A percentile compares a stretch with the other conserved stretches of the same genome.
Evolutionary conservation across 2,113 vertebrate genomes (phyloP).

Genomic region (Atrichornis clamosus): DNA sequence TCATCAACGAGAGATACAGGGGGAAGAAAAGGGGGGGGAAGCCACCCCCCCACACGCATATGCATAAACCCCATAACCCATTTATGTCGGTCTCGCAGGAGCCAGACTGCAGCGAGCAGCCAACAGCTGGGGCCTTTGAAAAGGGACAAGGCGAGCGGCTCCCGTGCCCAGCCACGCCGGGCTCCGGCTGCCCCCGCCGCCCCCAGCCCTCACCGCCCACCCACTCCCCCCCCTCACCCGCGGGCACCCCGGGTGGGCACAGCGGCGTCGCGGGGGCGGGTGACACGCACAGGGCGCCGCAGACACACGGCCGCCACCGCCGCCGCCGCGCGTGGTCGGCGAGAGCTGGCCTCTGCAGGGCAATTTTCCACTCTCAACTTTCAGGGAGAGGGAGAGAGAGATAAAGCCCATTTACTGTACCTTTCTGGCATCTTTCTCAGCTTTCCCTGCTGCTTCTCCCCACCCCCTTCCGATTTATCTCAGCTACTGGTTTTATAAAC

Average conservation of each 20-base stretch:
- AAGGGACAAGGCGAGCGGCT: constrained; percentile 38
- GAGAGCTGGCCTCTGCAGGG: constrained; percentile 58
- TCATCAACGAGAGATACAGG: not conserved
- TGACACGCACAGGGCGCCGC: constrained; percentile 12
- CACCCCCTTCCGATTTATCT: constrained; percentile 63
- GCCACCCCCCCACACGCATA: not conserved
- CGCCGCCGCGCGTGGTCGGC: constrained; percentile 39
- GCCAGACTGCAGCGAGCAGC: constrained; percentile 52
- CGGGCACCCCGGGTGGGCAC: not conserved
- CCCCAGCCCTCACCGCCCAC: not conserved
- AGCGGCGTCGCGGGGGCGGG: not conserved
- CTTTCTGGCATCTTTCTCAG: constrained; percentile 71
- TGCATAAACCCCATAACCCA: constrained; percentile 56
- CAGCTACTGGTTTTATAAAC: constrained; percentile 56
- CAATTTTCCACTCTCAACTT: constrained; percentile 67
- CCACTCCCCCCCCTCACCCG: not conserved
- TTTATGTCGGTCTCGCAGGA: constrained; percentile 68
- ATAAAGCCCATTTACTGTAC: constrained; percentile 65
- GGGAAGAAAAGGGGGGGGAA: not conserved
- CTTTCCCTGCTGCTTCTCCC: constrained; percentile 67
- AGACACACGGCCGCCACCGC: not conserved
- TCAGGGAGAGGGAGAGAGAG: constrained; percentile 44
- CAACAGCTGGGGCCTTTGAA: constrained; percentile 70
- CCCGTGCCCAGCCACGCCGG: not conserved
- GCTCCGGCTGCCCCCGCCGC: not conserved